Base-by-base conservation (phyloP, 2,888 invertebrate species). In the Lasioglossum figueresi region DNA sequence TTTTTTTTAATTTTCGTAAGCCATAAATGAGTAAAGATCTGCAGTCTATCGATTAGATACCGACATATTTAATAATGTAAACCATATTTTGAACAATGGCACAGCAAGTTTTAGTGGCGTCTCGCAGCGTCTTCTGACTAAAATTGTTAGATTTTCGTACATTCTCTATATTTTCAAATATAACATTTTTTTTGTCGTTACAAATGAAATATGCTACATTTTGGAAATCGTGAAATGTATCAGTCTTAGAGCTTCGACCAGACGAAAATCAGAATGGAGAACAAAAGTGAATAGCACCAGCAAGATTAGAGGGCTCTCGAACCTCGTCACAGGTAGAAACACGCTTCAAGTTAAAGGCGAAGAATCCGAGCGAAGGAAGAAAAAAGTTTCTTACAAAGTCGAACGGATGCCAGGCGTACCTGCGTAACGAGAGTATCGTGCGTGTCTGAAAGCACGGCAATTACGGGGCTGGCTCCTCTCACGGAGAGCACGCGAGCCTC, bases 391-490 rank as follows among this genome's bases (percentile, higher is more conserved):
- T 27, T n/a, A 27, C 43, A 27, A 68, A 73, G 75, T 76, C 72
- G 72, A 70, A 78, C 40, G 48, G 45, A 63, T 75, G 59, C 43
- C 77, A 12, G 63, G 63, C 66, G 75, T 76, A 70, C 34, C 77
- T 31, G 73, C 48, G 70, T 80, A 85, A 86, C 77, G 71, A 83
- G 84, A 82, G 87, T 78, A 71, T 52, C 82, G 87, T 85, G 88
- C 87, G 83, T 88, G 85, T 75, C 75, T 66, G 81, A 79, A 80
- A 81, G 72, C 70, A 79, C 77, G 66, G 85, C 82, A 88, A 88
- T 88, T 85, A 87, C 75, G 68, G 63, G 12, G 83, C 83, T 80
- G 79, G 84, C 78, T 81, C 76, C 76, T 79, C 84, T 76, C 63
- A 43, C 76, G 52, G 66, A 34, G 34, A 75, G 71, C 86, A 81